Evolutionary conservation across 2,797 vertebrate species (phyloP).

Genomic region (Pelobates cultripes): DNA sequence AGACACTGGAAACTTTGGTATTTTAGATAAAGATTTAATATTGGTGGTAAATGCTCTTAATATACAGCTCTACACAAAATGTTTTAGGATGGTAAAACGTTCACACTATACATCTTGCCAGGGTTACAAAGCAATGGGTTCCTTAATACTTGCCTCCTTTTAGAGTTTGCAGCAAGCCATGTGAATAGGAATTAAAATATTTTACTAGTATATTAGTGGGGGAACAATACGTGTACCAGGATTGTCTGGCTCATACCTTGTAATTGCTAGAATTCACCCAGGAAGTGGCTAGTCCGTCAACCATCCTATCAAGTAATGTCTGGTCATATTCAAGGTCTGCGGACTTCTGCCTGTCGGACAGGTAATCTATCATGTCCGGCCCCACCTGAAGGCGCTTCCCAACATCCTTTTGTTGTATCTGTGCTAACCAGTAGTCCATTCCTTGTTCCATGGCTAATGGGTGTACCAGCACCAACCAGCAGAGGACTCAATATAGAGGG

Average conservation of each 20-base stretch:
- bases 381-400: conserved; percentile 93
- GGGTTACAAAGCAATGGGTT: too few relatives aligned
- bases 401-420: conserved; percentile 95
- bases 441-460: conserved; percentile 82
- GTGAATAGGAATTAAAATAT: too few relatives aligned
- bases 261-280: conserved; percentile 99
- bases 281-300: conserved; percentile 91
- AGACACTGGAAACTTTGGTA: too few relatives aligned
- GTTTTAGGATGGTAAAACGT: too few relatives aligned
- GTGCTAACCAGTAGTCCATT: conserved; percentile 91
- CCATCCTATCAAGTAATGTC: conserved; percentile 93
- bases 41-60: too few relatives aligned
- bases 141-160: too few relatives aligned
- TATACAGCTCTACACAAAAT: too few relatives aligned
- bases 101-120: too few relatives aligned
- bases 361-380: conserved; percentile 93
- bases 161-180: too few relatives aligned
- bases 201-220: too few relatives aligned
- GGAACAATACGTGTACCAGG: too few relatives aligned
- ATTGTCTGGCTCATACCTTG: conserved; percentile 82
- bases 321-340: conserved; percentile 94
- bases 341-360: conserved; percentile 91
- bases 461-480: conserved; percentile 67
- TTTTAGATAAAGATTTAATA: too few relatives aligned
- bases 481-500: conserved; percentile 69